These are phyloP conservation scores for Stegastes partitus DNA, from an alignment of 2,113 vertebrate genomes.

Conservation along the genomic window DNA sequence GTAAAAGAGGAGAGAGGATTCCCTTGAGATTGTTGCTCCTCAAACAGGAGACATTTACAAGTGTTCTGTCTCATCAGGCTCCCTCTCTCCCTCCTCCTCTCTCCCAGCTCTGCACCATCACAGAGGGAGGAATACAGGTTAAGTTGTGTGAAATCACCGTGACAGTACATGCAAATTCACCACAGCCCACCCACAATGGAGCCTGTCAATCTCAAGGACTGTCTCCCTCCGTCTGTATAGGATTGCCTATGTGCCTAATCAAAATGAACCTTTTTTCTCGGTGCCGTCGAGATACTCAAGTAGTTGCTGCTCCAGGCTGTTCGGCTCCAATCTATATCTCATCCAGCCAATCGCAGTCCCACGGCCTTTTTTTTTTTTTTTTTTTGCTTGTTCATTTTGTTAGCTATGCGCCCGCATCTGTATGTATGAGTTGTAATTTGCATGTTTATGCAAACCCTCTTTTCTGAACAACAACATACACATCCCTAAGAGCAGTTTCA, in stretches of 20 bases:
- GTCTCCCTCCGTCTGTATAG: constrained; percentile 21
- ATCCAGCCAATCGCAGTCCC: constrained; percentile 36
- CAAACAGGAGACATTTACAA: constrained; percentile 76
- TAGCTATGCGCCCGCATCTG: constrained; percentile 24
- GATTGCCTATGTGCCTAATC: constrained; percentile 25
- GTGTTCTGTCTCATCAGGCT: constrained; percentile 76
- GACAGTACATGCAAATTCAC: constrained; percentile 79
- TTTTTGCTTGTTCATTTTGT: constrained; percentile 42
- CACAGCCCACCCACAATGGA: constrained; percentile 72
- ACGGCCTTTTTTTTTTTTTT: background rate
- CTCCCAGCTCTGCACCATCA: constrained; percentile 48
- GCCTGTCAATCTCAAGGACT: constrained; percentile 65
- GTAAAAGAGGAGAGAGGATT: constrained; percentile 45
- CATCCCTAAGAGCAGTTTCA: constrained; percentile 41
- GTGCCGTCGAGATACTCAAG: constrained; percentile 24
- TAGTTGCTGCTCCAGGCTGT: constrained; percentile 21
- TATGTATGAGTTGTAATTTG: constrained; percentile 64
- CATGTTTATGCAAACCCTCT: constrained; percentile 60
- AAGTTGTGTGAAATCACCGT: constrained; percentile 81
- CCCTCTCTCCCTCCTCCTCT: constrained; percentile 11
- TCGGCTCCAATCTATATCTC: constrained; percentile 21
- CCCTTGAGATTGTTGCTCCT: constrained; percentile 62
- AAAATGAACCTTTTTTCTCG: constrained; percentile 26
- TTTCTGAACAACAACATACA: constrained; percentile 60
- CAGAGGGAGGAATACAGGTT: constrained; percentile 77